Base-by-base conservation (phyloP, 2,797 vertebrate species). In the Sebastiscus tertius region DNA sequence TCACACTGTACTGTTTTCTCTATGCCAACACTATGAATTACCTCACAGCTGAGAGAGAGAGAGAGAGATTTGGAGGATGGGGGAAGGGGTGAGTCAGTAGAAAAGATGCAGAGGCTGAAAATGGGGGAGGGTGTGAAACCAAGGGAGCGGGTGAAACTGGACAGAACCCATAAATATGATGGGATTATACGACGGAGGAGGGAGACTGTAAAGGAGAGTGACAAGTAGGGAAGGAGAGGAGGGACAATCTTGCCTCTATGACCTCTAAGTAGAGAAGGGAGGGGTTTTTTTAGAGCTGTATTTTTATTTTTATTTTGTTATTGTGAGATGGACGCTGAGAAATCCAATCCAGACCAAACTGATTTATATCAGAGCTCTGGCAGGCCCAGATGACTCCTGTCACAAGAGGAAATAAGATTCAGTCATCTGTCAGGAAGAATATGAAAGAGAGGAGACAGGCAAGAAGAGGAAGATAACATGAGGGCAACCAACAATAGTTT, bases 361-460 rank as follows among this genome's bases (percentile, higher is more conserved):
- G 79, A 86, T 88, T 86, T 80, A 88, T 82, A 90, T 82, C 79
- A 71, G 62, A 73, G 59, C n/a, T 67, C 70, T 68, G 88, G 81
- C 83, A 89, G 88, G 67, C 82, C 81, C 73, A 55, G 55, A 86
- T 85, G 74, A 89, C 55, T 84, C 70, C 74, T 90, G 88, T 93
- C 83, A 87, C 39, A 79, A 66, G 46, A 80, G 87, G 83, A 87
- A 90, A 92, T 93, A 90, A 83, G 78, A 82, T 79, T 77, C 79
- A 79, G 77, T 79, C 86, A 82, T 91, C 80, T 85, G 87, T 89
- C 83, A 82, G 60, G 58, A 80, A 59, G 72, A 55, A 52, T 77
- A 56, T 34, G 22, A 72, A 24, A 66, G 75, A 31, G 39, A 29
- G 12, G 36, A 59, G 56, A 56, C 75, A 59, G 61, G 77, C 31